Evolutionary conservation across 2,797 vertebrate species (phyloP).

Genomic region (Microctenopoma steveboyesi): DNA sequence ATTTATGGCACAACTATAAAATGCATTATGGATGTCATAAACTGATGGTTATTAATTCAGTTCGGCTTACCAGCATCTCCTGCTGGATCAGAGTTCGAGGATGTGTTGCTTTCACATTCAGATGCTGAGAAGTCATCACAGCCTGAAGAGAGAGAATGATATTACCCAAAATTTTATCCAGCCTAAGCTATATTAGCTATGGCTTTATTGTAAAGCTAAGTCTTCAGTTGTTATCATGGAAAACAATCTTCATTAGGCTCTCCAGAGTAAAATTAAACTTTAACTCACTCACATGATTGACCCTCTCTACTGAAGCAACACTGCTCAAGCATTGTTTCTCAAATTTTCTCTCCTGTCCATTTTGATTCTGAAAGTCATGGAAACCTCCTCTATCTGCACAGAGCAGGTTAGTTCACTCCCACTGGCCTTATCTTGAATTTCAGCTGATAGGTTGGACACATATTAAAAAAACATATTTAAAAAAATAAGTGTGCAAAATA

Average conservation of each 20-base stretch:
- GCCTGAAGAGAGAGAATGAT: slow-evolving; percentile 37
- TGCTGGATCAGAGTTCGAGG: neutral
- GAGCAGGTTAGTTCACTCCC: slow-evolving; percentile 32
- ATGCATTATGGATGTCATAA: neutral
- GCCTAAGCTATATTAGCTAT: neutral
- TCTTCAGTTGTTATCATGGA: neutral
- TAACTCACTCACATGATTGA: slow-evolving; percentile 34
- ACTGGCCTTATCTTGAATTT: slow-evolving; percentile 37
- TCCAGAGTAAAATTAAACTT: slow-evolving; percentile 3
- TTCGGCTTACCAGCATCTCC: slow-evolving; percentile 41
- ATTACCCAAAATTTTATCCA: slow-evolving; percentile 8
- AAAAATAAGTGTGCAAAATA: no score
- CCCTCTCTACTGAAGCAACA: slow-evolving; percentile 26
- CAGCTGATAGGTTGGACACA: slow-evolving; percentile 24
- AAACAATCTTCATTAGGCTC: slow-evolving; percentile 6
- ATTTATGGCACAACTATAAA: neutral
- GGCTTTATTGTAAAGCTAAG: neutral
- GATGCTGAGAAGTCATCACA: slow-evolving; percentile 29
- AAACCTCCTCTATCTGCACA: slow-evolving; percentile 27
- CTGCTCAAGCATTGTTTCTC: slow-evolving; percentile 43
- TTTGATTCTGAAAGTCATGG: slow-evolving; percentile 2
- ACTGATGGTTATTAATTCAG: neutral
- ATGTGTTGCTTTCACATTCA: slow-evolving; percentile 14
- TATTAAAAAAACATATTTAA: neutral
- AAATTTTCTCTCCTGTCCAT: slow-evolving; percentile 10